Conservation (phyloP, 1,140 invertebrate genomes). For the Euura saliciscinereae region DNA sequence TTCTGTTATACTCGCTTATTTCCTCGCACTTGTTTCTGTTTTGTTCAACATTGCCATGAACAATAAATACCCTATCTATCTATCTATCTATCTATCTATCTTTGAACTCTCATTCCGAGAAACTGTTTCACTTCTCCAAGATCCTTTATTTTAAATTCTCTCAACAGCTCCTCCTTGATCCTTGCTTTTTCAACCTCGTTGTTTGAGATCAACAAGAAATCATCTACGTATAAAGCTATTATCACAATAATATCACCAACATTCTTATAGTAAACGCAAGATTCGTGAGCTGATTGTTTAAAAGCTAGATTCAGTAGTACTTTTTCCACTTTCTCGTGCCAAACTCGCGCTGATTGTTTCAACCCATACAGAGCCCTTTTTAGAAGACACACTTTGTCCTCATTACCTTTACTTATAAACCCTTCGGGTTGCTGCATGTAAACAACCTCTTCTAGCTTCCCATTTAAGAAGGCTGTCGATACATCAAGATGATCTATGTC, state of each 20-base stretch:
- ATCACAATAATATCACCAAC: slow-evolving; percentile 15
- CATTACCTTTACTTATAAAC: slow-evolving; percentile 27
- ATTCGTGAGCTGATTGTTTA: slow-evolving; percentile 11
- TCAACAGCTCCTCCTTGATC: slow-evolving; percentile 23
- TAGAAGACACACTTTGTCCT: slow-evolving; percentile 34
- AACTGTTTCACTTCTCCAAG: background rate
- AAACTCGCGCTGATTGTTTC: slow-evolving; percentile 50
- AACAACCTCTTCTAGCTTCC: slow-evolving; percentile 46
- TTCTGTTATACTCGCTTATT: too few relatives aligned
- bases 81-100: too few relatives aligned
- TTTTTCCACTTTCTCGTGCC: slow-evolving; percentile 40
- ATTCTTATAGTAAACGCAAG: slow-evolving; percentile 22
- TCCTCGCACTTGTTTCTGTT: too few relatives aligned
- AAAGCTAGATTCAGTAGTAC: slow-evolving; percentile 20
- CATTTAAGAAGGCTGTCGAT: slow-evolving; percentile 54
- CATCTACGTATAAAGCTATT: slow-evolving; percentile 30
- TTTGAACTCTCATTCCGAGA: background rate
- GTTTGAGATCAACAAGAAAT: slow-evolving; percentile 35
- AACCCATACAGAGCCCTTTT: slow-evolving; percentile 52
- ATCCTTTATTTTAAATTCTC: slow-evolving; percentile 6
- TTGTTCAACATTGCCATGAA: too few relatives aligned
- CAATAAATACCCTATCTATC: too few relatives aligned
- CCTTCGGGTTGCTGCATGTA: slow-evolving; percentile 49
- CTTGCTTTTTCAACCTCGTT: slow-evolving; percentile 18
- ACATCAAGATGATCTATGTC: slow-evolving; percentile 42